Percentiles rank a stretch among this genome's conserved stretches.
Conservation (phyloP, 2,888 invertebrate genomes). For the Lottia gigantea region DNA sequence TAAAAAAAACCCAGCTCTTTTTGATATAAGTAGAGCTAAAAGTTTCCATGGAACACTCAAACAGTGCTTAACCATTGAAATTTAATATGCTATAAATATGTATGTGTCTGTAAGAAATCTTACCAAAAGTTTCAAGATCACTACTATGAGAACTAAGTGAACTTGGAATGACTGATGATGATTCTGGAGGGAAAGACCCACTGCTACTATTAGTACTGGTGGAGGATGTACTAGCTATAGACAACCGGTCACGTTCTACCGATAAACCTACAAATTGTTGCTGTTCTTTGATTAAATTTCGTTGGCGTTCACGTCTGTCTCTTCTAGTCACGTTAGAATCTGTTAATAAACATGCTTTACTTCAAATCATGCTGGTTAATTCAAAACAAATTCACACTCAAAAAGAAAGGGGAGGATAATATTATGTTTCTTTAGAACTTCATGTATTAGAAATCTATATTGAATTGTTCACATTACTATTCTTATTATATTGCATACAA, state of each 20-base stretch:
- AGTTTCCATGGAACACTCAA: too few species aligned
- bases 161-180: constrained; percentile 4
- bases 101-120: constrained; percentile 16
- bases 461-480: too few species aligned
- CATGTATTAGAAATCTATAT: too few species aligned
- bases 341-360: constrained; percentile 12
- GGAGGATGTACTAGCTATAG: constrained; percentile 46
- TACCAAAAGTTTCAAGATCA: constrained; percentile 41
- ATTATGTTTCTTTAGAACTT: too few species aligned
- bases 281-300: constrained; percentile 54
- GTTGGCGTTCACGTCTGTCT: constrained; percentile 51
- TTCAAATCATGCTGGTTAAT: constrained; percentile 28
- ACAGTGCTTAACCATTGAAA: too few species aligned
- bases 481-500: too few species aligned
- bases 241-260: constrained; percentile 39
- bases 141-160: constrained; percentile 48
- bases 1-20: too few species aligned
- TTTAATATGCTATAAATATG: not conserved
- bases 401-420: too few species aligned
- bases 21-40: too few species aligned
- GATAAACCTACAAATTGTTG: constrained; percentile 30
- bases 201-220: constrained; percentile 48
- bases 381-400: not conserved
- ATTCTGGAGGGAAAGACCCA: constrained; percentile 27
- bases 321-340: constrained; percentile 11